Evolutionary conservation across 2,797 vertebrate species (phyloP).

Genomic region (Macrochelys suwanniensis): DNA sequence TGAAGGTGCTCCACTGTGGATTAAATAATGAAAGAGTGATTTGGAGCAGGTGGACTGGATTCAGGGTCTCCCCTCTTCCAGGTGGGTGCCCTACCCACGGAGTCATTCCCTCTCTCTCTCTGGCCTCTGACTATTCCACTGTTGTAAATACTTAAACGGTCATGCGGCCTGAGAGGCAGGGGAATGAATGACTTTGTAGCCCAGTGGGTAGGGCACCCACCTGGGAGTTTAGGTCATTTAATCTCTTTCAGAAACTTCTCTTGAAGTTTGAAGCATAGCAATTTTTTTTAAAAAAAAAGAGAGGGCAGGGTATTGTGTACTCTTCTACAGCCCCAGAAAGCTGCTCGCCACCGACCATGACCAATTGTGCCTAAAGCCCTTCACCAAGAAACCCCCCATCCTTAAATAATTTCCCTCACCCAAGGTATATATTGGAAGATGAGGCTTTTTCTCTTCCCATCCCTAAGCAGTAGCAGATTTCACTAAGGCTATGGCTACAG

Average conservation of each 20-base stretch:
- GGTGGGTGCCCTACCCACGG: not conserved
- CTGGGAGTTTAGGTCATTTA: not conserved
- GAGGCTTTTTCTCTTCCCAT: not conserved
- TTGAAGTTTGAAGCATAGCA: not conserved
- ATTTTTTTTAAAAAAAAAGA: not conserved
- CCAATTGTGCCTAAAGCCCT: not conserved
- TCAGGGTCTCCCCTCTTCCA: not conserved
- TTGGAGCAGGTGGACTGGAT: not conserved
- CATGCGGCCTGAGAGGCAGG: not conserved
- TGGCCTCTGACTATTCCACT: not conserved
- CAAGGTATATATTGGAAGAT: not conserved
- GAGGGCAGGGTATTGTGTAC: not conserved
- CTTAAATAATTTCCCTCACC: not conserved
- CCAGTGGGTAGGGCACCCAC: not conserved
- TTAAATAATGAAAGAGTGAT: not conserved
- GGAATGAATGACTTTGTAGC: not conserved
- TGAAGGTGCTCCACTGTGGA: not conserved
- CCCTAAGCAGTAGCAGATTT: not conserved
- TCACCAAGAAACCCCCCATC: not conserved
- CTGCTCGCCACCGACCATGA: not conserved
- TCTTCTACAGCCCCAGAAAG: not conserved
- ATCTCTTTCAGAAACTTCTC: not conserved
- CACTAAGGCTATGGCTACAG: not conserved
- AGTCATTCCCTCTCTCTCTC: not conserved
- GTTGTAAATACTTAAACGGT: not conserved